phyloP scores from a whole-genome alignment of 2,797 vertebrate species.

The Onychomys arenicola region DNA sequence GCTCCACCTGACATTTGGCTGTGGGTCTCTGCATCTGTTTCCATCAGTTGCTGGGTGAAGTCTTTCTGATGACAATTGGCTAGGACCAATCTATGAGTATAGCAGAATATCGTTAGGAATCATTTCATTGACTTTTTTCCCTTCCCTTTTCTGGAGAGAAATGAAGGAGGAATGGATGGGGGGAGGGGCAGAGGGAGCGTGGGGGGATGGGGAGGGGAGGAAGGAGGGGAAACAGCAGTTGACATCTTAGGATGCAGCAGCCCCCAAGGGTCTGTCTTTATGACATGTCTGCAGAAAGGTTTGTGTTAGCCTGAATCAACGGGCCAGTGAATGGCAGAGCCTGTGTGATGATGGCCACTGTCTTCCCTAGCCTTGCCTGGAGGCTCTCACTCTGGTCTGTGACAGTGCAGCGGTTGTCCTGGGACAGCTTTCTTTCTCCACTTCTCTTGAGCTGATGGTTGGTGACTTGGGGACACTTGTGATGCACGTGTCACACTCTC shows the following conservation, averaged over 20 bases:
- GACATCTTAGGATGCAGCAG: neutral
- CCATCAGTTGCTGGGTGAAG: no score
- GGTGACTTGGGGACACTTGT: neutral
- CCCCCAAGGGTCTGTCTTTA: neutral
- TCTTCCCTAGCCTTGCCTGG: neutral
- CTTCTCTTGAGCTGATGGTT: neutral
- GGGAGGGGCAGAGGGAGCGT: no score
- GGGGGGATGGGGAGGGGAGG: neutral
- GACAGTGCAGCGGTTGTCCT: neutral
- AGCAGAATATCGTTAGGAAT: no score
- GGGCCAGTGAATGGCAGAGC: neutral
- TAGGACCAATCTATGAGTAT: no score
- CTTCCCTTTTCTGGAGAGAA: no score
- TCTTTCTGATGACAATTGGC: no score
- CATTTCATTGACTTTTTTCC: no score
- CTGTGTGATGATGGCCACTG: rapidly evolving
- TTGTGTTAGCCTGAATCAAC: neutral
- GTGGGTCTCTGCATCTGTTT: no score
- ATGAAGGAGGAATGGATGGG: no score
- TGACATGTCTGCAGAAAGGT: neutral
- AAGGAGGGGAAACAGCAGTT: neutral
- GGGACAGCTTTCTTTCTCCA: neutral
- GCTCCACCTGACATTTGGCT: no score
- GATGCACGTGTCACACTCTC: neutral
- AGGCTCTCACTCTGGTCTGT: neutral